Evolutionary conservation across 2,888 invertebrate genomes (phyloP).

Genomic region (Trachelus stipa): DNA sequence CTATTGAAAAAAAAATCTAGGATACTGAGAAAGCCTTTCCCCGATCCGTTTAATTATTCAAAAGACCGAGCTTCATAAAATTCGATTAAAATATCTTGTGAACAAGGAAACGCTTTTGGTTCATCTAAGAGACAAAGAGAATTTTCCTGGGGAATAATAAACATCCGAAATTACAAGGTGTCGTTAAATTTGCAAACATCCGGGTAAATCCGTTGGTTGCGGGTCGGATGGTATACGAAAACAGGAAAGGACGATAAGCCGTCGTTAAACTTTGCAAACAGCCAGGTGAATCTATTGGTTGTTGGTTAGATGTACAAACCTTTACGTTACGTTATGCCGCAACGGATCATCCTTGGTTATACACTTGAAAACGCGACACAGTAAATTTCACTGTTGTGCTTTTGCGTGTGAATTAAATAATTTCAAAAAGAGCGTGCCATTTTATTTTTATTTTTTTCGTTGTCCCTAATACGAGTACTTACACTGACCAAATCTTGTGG

Average conservation of each 20-base stretch:
- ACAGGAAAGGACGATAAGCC: slow-evolving; percentile 29
- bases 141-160: slow-evolving; percentile 10
- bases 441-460: too few species aligned
- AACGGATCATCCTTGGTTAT: too few species aligned
- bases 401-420: too few species aligned
- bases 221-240: neutral
- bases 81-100: neutral
- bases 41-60: too few species aligned
- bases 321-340: too few species aligned
- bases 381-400: too few species aligned
- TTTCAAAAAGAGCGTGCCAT: too few species aligned
- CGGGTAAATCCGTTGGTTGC: neutral
- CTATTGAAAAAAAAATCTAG: neutral
- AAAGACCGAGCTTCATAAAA: neutral
- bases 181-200: slow-evolving; percentile 33
- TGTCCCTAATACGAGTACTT: too few species aligned
- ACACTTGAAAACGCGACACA: too few species aligned
- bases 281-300: slow-evolving; percentile 17
- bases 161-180: slow-evolving; percentile 26
- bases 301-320: too few species aligned
- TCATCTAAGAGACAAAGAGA: slow-evolving; percentile 19
- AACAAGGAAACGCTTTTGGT: neutral
- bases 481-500: too few species aligned
- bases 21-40: neutral
- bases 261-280: slow-evolving; percentile 44